phyloP scores from a whole-genome alignment of 2,113 vertebrate genomes.

The Prolemur simus region DNA sequence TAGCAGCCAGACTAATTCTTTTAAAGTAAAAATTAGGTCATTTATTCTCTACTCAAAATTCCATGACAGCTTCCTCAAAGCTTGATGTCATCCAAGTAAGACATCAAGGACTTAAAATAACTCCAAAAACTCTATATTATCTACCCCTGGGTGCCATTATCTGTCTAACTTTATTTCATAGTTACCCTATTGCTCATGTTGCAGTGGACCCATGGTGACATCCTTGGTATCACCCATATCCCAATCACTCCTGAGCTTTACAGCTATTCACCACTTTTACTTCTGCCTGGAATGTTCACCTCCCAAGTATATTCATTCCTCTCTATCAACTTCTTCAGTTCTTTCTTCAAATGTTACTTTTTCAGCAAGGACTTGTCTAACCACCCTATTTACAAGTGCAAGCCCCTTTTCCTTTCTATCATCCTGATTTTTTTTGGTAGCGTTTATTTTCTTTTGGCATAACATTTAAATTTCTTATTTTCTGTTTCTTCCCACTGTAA shows the following conservation, averaged over 20 bases:
- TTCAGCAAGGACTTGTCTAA: neutral
- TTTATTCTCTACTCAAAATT: neutral
- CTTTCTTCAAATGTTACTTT: neutral
- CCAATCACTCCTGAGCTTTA: neutral
- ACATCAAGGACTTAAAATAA: neutral
- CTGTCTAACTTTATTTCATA: neutral
- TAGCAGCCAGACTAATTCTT: neutral
- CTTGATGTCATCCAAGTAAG: neutral
- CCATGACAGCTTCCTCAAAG: neutral
- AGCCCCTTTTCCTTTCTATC: fast-evolving
- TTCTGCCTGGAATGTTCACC: neutral
- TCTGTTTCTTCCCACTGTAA: neutral
- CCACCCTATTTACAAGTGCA: neutral
- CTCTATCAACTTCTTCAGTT: neutral
- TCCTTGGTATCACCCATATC: neutral
- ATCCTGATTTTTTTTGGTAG: neutral
- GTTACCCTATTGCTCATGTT: too few species aligned
- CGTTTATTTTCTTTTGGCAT: neutral
- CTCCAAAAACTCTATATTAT: neutral
- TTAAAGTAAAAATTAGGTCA: neutral
- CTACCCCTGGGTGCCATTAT: fast-evolving
- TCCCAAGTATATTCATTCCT: neutral
- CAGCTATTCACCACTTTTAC: neutral
- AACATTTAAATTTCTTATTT: neutral
- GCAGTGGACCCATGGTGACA: too few species aligned